phyloP scores from a whole-genome alignment of 2,113 vertebrate genomes.

The Microcebus tavaratra region DNA sequence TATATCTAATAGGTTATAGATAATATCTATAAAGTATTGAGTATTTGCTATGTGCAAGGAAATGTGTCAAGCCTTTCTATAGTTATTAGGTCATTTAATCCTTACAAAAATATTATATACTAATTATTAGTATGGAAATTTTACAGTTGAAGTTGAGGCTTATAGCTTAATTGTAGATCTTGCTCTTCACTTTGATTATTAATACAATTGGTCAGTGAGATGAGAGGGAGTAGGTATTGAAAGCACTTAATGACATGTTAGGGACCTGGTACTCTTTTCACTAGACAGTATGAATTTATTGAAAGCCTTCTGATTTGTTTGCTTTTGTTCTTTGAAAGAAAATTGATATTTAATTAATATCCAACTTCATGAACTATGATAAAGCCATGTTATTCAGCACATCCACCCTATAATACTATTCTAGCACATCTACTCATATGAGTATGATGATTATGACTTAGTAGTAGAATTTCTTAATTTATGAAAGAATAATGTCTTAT shows the following conservation, averaged over 20 bases:
- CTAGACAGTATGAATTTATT: not conserved
- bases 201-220: not conserved
- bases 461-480: not conserved
- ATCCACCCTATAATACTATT: not conserved
- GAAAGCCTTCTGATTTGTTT: not conserved
- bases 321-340: constrained; percentile 10
- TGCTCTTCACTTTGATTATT: not conserved
- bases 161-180: not conserved
- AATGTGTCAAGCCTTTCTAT: not conserved
- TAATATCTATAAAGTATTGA: not conserved
- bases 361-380: not conserved
- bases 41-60: not conserved
- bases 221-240: not conserved
- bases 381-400: not conserved
- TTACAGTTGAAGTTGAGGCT: not conserved
- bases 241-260: not conserved
- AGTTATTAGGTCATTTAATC: not conserved
- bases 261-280: not conserved
- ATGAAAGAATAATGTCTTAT: not conserved
- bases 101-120: not conserved
- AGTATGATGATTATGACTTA: not conserved
- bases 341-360: not conserved
- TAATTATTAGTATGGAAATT: not conserved
- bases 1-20: not conserved
- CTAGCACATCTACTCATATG: not conserved